Percentiles rank a stretch among this genome's conserved stretches.
phyloP scores from a whole-genome alignment of 1,140 invertebrate genomes.

The Calephelis virginiensis region DNA sequence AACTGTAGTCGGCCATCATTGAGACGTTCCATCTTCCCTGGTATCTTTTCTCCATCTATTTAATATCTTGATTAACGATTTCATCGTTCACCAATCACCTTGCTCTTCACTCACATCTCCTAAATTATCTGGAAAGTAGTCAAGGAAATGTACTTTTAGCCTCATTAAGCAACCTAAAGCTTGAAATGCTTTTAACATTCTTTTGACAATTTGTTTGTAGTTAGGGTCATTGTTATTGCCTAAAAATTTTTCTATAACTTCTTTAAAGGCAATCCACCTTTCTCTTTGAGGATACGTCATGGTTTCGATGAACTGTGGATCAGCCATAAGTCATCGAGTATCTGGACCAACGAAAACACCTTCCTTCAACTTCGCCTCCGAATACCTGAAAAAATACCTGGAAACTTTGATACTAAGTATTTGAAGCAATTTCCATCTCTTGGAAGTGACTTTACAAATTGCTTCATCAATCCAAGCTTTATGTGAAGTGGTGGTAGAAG shows the following conservation, averaged over 20 bases:
- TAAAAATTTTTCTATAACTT: constrained; percentile 17
- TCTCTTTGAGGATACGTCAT: constrained; percentile 18
- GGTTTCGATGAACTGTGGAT: constrained; percentile 5
- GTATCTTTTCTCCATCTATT: too few species aligned
- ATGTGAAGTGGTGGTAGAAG: constrained; percentile 24
- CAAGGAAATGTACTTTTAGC: constrained; percentile 1
- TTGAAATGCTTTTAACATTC: too few species aligned
- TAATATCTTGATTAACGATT: not conserved
- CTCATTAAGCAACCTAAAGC: not conserved
- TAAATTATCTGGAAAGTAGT: not conserved
- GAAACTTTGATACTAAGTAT: constrained; percentile 25
- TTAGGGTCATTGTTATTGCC: constrained; percentile 12
- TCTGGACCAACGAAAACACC: constrained; percentile 23
- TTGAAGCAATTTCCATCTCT: constrained; percentile 24
- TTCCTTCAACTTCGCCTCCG: constrained; percentile 23
- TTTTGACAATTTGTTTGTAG: too few species aligned
- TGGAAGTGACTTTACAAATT: constrained; percentile 22
- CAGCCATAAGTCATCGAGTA: constrained; percentile 10
- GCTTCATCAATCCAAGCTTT: constrained; percentile 23
- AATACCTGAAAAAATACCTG: too few species aligned
- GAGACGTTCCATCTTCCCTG: too few species aligned
- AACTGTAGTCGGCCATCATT: too few species aligned
- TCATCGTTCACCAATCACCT: not conserved
- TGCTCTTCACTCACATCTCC: too few species aligned
- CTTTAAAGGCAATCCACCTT: constrained; percentile 19